Evolutionary conservation across 2,113 vertebrate genomes (phyloP).

Genomic region (Sapayoa aenigma): DNA sequence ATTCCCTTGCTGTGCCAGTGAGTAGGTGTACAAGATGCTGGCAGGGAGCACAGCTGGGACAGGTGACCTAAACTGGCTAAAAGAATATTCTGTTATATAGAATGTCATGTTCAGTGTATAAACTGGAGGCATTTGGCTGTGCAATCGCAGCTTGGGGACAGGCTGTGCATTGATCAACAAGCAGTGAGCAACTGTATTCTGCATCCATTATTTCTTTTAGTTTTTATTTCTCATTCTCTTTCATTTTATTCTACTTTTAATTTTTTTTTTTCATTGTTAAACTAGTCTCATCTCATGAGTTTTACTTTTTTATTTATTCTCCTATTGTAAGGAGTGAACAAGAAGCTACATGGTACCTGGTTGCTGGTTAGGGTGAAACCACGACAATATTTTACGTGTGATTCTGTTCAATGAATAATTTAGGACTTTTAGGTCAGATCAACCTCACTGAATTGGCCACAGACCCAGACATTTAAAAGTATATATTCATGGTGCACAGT

Average conservation of each 20-base stretch:
- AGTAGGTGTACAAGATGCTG: neutral
- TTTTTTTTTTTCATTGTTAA: neutral
- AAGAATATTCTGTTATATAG: neutral
- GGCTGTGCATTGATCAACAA: no score
- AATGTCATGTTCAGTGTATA: accelerated
- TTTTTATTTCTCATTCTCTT: neutral
- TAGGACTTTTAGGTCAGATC: neutral
- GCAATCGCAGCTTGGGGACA: accelerated
- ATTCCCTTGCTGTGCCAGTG: neutral
- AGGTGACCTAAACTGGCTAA: neutral
- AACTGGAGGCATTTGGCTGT: neutral
- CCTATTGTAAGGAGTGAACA: neutral
- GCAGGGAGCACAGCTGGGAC: neutral
- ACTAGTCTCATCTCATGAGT: neutral
- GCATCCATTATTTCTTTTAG: neutral
- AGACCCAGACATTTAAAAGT: neutral
- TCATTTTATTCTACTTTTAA: neutral
- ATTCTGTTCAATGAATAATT: neutral
- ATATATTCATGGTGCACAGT: accelerated
- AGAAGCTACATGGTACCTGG: neutral
- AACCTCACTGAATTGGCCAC: neutral
- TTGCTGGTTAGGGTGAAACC: neutral
- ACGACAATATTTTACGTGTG: accelerated
- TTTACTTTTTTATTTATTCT: neutral
- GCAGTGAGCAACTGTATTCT: no score